These are phyloP conservation scores for Callyntrura guangdongensis DNA, from an alignment of 2,888 invertebrate genomes.

Conservation along the genomic window DNA sequence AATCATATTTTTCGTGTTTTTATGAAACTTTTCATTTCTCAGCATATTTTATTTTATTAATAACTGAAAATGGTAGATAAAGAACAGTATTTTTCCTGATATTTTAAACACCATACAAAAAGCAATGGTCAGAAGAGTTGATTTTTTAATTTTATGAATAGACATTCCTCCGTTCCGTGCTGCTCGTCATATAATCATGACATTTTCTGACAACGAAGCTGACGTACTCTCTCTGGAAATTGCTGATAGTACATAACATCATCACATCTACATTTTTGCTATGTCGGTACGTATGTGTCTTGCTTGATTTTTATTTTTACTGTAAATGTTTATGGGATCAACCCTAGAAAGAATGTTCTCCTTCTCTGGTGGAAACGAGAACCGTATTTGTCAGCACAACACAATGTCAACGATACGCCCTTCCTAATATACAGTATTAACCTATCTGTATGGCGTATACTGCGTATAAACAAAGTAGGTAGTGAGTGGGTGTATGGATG, in stretches of 20 bases:
- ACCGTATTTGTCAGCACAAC: conserved; percentile 1
- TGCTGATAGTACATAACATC: conserved; percentile 35
- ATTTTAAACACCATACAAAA: background rate
- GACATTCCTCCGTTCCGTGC: no score
- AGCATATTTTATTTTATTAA: background rate
- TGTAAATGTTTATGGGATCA: conserved; percentile 30
- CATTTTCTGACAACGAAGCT: conserved; percentile 30
- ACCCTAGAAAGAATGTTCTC: background rate
- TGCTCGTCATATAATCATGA: background rate
- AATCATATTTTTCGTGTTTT: background rate
- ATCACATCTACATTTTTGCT: conserved; percentile 5
- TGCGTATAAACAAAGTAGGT: no score
- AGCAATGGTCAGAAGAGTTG: no score
- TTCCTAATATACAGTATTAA: no score
- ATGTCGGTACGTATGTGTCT: background rate
- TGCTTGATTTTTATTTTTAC: background rate
- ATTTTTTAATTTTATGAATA: no score
- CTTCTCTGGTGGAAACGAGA: background rate
- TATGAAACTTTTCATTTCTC: conserved; percentile 1
- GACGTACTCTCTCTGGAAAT: conserved; percentile 12
- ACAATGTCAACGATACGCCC: background rate
- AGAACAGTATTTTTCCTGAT: background rate
- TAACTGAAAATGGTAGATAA: background rate
- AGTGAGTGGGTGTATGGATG: no score
- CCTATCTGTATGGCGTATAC: no score